phyloP scores from a whole-genome alignment of 2,113 vertebrate genomes.

The Myodes glareolus region DNA sequence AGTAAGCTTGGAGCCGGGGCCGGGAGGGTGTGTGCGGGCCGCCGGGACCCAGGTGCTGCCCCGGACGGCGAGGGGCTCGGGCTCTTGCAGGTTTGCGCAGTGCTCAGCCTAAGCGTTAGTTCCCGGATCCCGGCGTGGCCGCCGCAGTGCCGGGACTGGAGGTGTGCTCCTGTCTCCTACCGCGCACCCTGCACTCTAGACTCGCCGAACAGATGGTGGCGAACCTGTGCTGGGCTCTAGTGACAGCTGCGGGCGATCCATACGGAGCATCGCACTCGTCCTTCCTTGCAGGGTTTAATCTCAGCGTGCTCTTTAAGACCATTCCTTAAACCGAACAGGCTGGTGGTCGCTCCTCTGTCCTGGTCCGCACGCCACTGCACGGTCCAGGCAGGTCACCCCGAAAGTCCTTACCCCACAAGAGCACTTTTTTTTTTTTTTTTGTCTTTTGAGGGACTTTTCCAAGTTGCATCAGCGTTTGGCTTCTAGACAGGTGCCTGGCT shows the following conservation, averaged over 20 bases:
- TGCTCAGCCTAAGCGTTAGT: background rate
- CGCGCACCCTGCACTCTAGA: background rate
- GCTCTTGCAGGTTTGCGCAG: background rate
- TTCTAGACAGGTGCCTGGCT: conserved; percentile 58
- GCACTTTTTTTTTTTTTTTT: background rate
- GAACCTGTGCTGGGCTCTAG: background rate
- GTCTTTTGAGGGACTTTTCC: conserved; percentile 57
- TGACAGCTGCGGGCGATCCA: conserved; percentile 50
- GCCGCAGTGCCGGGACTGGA: background rate
- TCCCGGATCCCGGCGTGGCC: background rate
- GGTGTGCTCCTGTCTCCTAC: background rate
- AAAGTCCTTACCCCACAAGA: background rate
- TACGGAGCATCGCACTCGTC: background rate
- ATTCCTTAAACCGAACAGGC: background rate
- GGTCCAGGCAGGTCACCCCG: background rate
- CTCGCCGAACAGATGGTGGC: background rate
- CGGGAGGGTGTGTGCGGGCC: background rate
- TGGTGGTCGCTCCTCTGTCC: background rate
- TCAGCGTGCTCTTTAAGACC: background rate
- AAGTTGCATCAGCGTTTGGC: conserved; percentile 63
- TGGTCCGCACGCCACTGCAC: background rate
- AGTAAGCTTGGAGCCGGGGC: background rate
- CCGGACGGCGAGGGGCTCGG: background rate
- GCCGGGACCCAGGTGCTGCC: background rate
- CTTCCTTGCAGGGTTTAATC: background rate